These are phyloP conservation scores for Gnathonemus longibarbis DNA, from an alignment of 2,113 vertebrate genomes.

Conservation along the genomic window DNA sequence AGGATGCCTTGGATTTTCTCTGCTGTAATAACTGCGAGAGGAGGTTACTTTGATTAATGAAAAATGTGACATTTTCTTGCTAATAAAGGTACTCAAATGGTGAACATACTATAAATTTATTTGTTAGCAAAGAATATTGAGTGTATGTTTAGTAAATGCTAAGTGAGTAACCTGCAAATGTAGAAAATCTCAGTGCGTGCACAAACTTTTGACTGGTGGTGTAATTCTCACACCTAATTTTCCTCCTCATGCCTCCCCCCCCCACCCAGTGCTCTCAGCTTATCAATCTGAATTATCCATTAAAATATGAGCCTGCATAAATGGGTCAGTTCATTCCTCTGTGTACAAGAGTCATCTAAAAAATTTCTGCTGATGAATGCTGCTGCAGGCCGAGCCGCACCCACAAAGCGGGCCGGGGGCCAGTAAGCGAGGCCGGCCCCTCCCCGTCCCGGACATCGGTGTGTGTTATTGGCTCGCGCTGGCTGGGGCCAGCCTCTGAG, in stretches of 20 bases:
- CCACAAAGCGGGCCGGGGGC: background rate
- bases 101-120: too few relatives aligned
- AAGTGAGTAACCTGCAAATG: too few relatives aligned
- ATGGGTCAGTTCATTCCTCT: background rate
- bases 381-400: background rate
- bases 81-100: too few relatives aligned
- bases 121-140: too few relatives aligned
- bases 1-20: too few relatives aligned
- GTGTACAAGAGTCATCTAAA: background rate
- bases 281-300: background rate
- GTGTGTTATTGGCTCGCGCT: background rate
- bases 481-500: background rate
- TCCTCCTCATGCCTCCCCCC: background rate
- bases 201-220: background rate
- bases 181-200: too few relatives aligned
- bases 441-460: background rate
- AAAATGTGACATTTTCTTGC: too few relatives aligned
- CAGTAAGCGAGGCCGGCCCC: background rate
- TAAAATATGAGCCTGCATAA: background rate
- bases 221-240: background rate
- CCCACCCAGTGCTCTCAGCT: background rate
- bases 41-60: too few relatives aligned
- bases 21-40: too few relatives aligned
- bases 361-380: background rate
- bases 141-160: too few relatives aligned